Evolutionary conservation across 2,797 vertebrate genomes (phyloP).

Genomic region (Acestrorhynchus altus): DNA sequence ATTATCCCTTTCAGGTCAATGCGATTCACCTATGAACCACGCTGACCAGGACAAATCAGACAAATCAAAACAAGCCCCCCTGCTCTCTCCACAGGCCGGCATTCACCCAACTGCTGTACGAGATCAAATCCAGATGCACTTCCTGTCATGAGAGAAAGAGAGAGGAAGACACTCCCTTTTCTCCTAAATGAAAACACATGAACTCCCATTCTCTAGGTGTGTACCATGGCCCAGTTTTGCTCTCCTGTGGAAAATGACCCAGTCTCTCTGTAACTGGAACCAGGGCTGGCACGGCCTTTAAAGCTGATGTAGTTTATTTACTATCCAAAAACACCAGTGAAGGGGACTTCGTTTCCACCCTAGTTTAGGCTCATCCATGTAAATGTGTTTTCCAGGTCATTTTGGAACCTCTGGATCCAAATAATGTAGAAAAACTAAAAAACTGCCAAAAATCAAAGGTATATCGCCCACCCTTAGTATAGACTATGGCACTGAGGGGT

Average conservation of each 20-base stretch:
- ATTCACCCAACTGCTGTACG: not conserved
- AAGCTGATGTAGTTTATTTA: not conserved
- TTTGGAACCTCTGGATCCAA: no score
- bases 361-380: no score
- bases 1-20: not conserved
- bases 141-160: not conserved
- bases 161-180: not conserved
- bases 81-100: not conserved
- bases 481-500: no score
- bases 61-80: not conserved
- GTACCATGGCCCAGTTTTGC: not conserved
- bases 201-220: not conserved
- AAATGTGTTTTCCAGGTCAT: no score
- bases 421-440: no score
- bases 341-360: no score
- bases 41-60: not conserved
- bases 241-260: not conserved
- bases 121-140: conserved; percentile 3
- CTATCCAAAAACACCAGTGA: no score
- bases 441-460: no score
- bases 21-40: no score
- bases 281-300: no score
- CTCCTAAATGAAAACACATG: not conserved
- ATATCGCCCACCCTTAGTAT: no score
- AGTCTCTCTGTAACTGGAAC: not conserved